These are phyloP conservation scores for Rhyzopertha dominica DNA, from an alignment of 1,140 invertebrate species.

Conservation along the genomic window DNA sequence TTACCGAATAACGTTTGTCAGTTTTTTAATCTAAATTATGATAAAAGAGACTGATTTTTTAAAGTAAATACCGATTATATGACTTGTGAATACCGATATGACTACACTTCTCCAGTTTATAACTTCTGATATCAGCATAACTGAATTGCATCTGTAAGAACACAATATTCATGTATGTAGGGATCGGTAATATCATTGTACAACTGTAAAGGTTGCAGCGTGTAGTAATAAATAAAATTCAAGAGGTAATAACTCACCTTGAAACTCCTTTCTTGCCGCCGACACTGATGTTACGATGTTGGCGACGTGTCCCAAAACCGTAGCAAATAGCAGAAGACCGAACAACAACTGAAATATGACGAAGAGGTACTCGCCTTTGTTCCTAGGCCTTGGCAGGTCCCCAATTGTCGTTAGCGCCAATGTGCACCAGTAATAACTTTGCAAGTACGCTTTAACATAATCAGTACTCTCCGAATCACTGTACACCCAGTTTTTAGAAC, in stretches of 20 bases:
- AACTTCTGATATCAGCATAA: no score
- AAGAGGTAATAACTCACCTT: constrained; percentile 83
- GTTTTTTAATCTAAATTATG: no score
- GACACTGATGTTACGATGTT: constrained; percentile 95
- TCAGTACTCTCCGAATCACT: constrained; percentile 75
- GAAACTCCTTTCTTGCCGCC: constrained; percentile 90
- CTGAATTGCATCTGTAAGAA: no score
- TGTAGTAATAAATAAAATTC: constrained; percentile 2
- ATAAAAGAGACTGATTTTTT: no score
- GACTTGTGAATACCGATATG: no score
- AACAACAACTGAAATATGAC: constrained; percentile 86
- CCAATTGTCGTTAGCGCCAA: constrained; percentile 90
- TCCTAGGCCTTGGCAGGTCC: constrained; percentile 70
- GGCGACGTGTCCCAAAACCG: constrained; percentile 88
- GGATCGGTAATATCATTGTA: no score
- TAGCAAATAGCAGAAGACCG: constrained; percentile 85
- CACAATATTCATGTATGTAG: no score
- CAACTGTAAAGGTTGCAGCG: no score
- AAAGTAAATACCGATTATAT: no score
- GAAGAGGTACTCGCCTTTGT: constrained; percentile 87
- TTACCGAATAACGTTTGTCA: no score
- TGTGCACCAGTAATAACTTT: constrained; percentile 98
- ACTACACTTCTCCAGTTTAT: no score
- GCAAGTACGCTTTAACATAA: constrained; percentile 90
- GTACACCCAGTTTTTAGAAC: constrained; percentile 87